Conservation (phyloP, 2,888 invertebrate species). For the Nomada goodeniana region DNA sequence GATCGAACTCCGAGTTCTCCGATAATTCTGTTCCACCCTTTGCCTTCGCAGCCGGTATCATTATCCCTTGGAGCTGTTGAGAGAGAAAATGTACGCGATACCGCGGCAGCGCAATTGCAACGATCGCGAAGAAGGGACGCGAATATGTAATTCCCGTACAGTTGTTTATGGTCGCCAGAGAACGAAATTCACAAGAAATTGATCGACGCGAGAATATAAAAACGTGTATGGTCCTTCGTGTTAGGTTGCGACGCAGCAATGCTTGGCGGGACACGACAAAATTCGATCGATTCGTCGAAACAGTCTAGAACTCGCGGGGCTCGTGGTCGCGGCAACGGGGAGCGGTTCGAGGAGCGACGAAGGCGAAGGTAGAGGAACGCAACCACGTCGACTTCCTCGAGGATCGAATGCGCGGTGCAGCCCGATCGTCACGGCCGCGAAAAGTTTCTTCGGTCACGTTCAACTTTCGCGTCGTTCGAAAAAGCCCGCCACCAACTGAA, state of each 20-base stretch:
- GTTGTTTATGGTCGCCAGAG: no score
- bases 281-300: neutral
- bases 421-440: constrained; percentile 71
- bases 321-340: neutral
- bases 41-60: neutral
- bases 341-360: neutral
- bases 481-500: constrained; percentile 70
- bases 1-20: neutral
- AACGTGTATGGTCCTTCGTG: no score
- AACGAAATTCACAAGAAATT: no score
- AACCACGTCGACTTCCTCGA: neutral
- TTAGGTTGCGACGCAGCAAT: no score
- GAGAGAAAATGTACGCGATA: neutral
- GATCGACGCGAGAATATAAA: no score
- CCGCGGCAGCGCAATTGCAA: no score
- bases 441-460: constrained; percentile 79
- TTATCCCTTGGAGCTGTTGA: neutral
- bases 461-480: constrained; percentile 77
- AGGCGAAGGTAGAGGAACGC: neutral
- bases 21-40: neutral
- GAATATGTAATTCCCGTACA: no score
- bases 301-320: neutral
- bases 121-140: no score
- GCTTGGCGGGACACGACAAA: neutral
- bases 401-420: neutral